Evolutionary conservation across 2,888 invertebrate species (phyloP).

Genomic region (Netelia fuscicornis): DNA sequence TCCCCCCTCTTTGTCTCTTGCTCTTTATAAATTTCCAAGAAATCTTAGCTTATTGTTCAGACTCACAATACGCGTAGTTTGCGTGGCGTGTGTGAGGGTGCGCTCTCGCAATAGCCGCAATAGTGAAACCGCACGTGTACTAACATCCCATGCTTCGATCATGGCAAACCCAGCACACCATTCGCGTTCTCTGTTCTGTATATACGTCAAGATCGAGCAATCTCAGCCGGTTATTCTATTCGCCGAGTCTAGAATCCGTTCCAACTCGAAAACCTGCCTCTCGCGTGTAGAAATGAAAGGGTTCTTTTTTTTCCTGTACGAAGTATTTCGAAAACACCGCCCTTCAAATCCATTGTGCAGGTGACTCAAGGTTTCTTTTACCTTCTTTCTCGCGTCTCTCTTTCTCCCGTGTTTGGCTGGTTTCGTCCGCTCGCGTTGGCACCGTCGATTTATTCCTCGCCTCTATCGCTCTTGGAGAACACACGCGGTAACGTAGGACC

Average conservation of each 20-base stretch:
- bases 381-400: neutral
- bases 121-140: slow-evolving; percentile 46
- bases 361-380: slow-evolving; percentile 63
- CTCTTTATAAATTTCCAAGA: slow-evolving; percentile 43
- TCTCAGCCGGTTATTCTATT: slow-evolving; percentile 35
- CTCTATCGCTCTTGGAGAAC: slow-evolving; percentile 41
- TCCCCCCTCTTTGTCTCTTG: too few species aligned
- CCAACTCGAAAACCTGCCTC: slow-evolving; percentile 13
- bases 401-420: neutral
- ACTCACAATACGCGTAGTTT: neutral
- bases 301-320: slow-evolving; percentile 8
- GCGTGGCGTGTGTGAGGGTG: slow-evolving; percentile 29
- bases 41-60: slow-evolving; percentile 54
- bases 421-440: slow-evolving; percentile 27
- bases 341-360: slow-evolving; percentile 65
- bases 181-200: slow-evolving; percentile 19
- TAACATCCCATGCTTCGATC: slow-evolving; percentile 32
- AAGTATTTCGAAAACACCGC: slow-evolving; percentile 49
- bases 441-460: slow-evolving; percentile 52
- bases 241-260: slow-evolving; percentile 41
- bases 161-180: slow-evolving; percentile 10
- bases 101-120: slow-evolving; percentile 40
- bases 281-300: slow-evolving; percentile 1
- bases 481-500: too few species aligned
- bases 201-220: slow-evolving; percentile 43